phyloP scores from a whole-genome alignment of 2,113 vertebrate genomes.

The Tupaia chinensis region DNA sequence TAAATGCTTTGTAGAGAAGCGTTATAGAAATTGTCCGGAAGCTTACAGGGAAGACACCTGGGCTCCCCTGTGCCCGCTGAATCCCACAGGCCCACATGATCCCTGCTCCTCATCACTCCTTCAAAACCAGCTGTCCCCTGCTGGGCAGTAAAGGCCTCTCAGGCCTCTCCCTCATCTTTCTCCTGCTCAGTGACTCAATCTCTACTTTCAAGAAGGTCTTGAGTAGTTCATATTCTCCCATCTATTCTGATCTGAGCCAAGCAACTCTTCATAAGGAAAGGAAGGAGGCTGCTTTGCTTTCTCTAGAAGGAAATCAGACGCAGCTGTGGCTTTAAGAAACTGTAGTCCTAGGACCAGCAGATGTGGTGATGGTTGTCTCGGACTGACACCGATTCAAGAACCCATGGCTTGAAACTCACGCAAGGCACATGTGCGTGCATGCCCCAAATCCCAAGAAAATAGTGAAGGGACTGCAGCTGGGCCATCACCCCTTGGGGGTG shows the following conservation, averaged over 20 bases:
- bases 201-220: neutral
- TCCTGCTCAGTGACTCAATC: neutral
- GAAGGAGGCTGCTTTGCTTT: neutral
- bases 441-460: too few species aligned
- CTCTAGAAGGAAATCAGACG: neutral
- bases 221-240: neutral
- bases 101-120: neutral
- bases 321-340: neutral
- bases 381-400: too few species aligned
- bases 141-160: neutral
- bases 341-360: neutral
- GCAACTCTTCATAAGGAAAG: neutral
- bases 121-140: neutral
- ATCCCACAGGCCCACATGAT: neutral
- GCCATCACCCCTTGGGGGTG: too few species aligned
- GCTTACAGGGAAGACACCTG: neutral
- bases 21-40: neutral
- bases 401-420: too few species aligned
- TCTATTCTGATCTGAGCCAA: neutral
- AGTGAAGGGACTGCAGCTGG: too few species aligned
- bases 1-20: neutral
- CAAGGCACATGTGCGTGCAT: too few species aligned
- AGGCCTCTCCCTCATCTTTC: neutral
- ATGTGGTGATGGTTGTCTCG: too few species aligned
- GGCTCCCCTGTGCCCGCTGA: neutral